Conservation (phyloP, 1,140 invertebrate genomes). For the Orchestia grillus region DNA sequence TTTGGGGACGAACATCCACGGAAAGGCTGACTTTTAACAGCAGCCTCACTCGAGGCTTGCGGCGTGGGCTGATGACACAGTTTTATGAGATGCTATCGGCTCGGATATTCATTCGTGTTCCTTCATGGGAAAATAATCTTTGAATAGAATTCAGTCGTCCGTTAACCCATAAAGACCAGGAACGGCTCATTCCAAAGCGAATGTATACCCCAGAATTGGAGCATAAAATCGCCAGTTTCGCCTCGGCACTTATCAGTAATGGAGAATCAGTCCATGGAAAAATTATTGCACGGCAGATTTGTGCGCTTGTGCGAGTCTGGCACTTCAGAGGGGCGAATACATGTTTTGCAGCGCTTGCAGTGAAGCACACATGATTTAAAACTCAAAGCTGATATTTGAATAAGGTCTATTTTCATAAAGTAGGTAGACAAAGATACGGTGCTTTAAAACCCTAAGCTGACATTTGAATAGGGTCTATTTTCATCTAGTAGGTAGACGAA, state of each 20-base stretch:
- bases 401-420: neutral
- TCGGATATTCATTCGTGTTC: neutral
- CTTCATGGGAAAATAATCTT: neutral
- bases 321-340: neutral
- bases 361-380: neutral
- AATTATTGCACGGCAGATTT: neutral
- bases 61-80: neutral
- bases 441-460: too few relatives aligned
- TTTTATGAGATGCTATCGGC: neutral
- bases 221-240: neutral
- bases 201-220: neutral
- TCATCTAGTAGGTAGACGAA: too few relatives aligned
- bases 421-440: neutral
- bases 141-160: neutral
- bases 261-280: neutral
- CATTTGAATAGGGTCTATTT: too few relatives aligned
- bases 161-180: neutral
- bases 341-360: neutral
- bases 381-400: neutral
- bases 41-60: neutral
- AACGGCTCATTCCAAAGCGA: neutral
- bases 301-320: neutral
- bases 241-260: neutral
- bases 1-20: neutral
- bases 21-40: neutral